Percentiles rank a stretch among this genome's conserved stretches.
Conservation (phyloP, 2,113 vertebrate genomes). For the Hoplias malabaricus region DNA sequence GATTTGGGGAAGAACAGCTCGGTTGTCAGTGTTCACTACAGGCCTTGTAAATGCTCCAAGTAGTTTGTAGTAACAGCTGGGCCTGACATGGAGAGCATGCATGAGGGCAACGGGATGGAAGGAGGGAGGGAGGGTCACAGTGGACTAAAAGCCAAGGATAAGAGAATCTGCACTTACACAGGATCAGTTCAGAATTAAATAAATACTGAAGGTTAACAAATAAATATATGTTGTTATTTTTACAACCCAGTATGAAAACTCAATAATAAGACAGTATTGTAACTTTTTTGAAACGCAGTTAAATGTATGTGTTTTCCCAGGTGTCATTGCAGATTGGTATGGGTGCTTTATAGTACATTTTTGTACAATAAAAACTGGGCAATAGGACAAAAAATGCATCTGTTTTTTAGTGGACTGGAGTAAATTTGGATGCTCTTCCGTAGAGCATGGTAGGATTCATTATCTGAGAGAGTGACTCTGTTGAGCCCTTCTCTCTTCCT, state of each 20-base stretch:
- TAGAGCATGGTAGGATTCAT: conserved; percentile 55
- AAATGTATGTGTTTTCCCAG: no score
- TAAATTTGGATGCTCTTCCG: conserved; percentile 38
- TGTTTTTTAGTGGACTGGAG: conserved; percentile 9
- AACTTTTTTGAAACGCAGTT: no score
- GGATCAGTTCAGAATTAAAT: neutral
- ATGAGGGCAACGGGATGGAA: conserved; percentile 73
- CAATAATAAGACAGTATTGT: no score
- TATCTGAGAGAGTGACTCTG: conserved; percentile 49
- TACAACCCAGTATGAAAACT: no score
- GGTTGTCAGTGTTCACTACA: conserved; percentile 75
- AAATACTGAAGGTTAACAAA: neutral
- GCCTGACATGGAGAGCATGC: conserved; percentile 80
- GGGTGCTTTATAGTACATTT: neutral
- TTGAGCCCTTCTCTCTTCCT: conserved; percentile 66
- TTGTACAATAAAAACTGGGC: neutral
- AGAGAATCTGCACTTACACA: neutral
- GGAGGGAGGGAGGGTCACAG: conserved; percentile 58
- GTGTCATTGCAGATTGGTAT: no score
- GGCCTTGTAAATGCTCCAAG: conserved; percentile 76
- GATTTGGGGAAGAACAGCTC: conserved; percentile 69
- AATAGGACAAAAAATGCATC: conserved; percentile 3
- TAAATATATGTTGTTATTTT: neutral
- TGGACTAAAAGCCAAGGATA: conserved; percentile 54
- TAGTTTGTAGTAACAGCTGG: conserved; percentile 83